Evolutionary conservation across 2,797 vertebrate genomes (phyloP).

Genomic region (Sebastes steindachneri): DNA sequence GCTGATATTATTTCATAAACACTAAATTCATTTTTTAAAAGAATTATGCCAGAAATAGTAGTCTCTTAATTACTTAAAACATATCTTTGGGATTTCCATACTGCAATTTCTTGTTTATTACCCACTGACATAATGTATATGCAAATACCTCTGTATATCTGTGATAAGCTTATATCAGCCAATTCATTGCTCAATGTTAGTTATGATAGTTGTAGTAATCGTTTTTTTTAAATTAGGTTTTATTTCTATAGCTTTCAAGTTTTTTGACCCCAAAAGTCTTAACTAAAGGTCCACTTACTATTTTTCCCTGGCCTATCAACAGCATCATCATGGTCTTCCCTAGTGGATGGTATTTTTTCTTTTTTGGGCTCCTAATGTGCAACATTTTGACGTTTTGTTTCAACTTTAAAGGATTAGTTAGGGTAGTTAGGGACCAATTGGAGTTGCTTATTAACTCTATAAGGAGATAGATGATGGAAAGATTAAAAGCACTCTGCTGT

Average conservation of each 20-base stretch:
- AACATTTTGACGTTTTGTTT: background rate
- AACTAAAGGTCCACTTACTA: background rate
- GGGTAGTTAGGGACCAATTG: background rate
- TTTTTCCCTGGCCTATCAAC: background rate
- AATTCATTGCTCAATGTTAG: background rate
- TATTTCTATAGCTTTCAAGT: background rate
- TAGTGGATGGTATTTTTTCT: background rate
- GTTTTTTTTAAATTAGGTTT: background rate
- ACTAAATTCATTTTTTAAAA: background rate
- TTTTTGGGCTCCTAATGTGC: no score
- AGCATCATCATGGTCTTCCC: background rate
- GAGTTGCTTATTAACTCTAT: background rate
- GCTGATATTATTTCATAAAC: background rate
- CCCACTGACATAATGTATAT: accelerated
- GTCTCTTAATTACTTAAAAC: background rate
- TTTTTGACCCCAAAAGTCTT: background rate
- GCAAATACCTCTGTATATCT: background rate
- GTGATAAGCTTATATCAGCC: background rate
- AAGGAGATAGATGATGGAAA: background rate
- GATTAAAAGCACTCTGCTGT: background rate
- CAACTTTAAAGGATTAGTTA: background rate
- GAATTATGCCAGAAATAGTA: background rate
- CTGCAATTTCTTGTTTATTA: background rate
- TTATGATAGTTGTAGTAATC: background rate
- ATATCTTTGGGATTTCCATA: background rate